phyloP scores from a whole-genome alignment of 2,888 invertebrate species.

The Chrysolina oricalcia region DNA sequence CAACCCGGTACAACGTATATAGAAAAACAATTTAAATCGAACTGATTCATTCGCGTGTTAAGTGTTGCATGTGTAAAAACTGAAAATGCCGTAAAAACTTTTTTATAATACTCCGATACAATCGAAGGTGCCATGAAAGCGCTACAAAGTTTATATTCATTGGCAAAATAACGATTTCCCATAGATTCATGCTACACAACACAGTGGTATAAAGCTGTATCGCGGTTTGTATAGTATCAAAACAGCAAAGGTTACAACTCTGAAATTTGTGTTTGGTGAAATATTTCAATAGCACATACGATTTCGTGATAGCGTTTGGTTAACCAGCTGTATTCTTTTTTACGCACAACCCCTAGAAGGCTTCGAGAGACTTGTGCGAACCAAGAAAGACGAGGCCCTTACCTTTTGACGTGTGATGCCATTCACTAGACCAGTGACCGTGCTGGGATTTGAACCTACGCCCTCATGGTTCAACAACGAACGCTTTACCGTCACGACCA shows the following conservation, averaged over 20 bases:
- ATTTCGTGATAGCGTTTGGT: not conserved
- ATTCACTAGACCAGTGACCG: no score
- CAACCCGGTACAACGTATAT: constrained; percentile 41
- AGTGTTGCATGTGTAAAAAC: constrained; percentile 68
- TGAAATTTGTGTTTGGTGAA: not conserved
- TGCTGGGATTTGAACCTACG: no score
- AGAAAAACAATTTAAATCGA: constrained; percentile 56
- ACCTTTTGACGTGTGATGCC: no score
- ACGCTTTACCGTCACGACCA: no score
- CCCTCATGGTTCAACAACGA: no score
- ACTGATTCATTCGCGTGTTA: constrained; percentile 64
- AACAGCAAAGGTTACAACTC: not conserved
- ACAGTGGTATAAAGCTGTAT: constrained; percentile 27
- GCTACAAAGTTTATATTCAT: constrained; percentile 63
- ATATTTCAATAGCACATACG: not conserved
- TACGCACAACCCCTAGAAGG: no score
- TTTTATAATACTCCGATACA: constrained; percentile 65
- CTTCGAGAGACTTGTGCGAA: no score
- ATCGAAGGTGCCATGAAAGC: constrained; percentile 67
- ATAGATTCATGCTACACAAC: constrained; percentile 50
- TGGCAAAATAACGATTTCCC: constrained; percentile 59
- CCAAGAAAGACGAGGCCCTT: no score
- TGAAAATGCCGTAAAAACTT: constrained; percentile 68
- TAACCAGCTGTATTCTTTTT: no score
- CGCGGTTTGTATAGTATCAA: constrained; percentile 10